Conservation (phyloP, 2,888 invertebrate genomes). For the Drosophila anceps region DNA sequence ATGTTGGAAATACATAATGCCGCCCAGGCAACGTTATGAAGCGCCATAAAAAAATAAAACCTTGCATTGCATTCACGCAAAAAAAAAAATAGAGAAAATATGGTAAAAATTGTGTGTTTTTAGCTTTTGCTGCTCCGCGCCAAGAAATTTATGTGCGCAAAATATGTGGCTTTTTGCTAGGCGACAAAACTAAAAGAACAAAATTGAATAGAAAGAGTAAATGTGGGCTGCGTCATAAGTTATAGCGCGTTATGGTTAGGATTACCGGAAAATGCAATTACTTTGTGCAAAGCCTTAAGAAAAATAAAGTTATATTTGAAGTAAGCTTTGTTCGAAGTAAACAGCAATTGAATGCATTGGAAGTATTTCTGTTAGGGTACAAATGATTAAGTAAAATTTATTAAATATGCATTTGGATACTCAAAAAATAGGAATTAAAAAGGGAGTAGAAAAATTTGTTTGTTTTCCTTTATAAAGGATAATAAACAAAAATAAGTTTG, state of each 20-base stretch:
- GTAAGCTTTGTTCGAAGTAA: background rate
- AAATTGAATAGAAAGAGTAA: slow-evolving; percentile 29
- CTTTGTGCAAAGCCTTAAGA: background rate
- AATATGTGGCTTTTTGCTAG: slow-evolving; percentile 61
- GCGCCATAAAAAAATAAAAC: slow-evolving; percentile 54
- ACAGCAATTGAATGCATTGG: background rate
- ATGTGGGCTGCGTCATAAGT: slow-evolving; percentile 34
- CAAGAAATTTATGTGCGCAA: slow-evolving; percentile 65
- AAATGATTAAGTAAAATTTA: too few relatives aligned
- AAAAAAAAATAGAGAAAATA: slow-evolving; percentile 18
- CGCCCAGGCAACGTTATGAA: slow-evolving; percentile 41
- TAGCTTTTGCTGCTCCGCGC: slow-evolving; percentile 36
- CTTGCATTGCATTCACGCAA: slow-evolving; percentile 49
- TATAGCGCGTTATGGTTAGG: slow-evolving; percentile 3
- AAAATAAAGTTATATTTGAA: background rate
- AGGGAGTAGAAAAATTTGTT: too few relatives aligned
- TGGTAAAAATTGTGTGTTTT: slow-evolving; percentile 44
- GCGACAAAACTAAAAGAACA: slow-evolving; percentile 19
- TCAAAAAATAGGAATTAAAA: too few relatives aligned
- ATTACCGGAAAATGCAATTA: slow-evolving; percentile 18
- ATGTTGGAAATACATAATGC: slow-evolving; percentile 67
- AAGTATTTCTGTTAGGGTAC: too few relatives aligned
- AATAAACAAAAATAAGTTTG: too few relatives aligned
- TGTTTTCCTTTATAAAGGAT: too few relatives aligned
- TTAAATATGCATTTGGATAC: too few relatives aligned